These are phyloP conservation scores for Sipunculus nudus DNA, from an alignment of 2,888 invertebrate species.

Conservation along the genomic window DNA sequence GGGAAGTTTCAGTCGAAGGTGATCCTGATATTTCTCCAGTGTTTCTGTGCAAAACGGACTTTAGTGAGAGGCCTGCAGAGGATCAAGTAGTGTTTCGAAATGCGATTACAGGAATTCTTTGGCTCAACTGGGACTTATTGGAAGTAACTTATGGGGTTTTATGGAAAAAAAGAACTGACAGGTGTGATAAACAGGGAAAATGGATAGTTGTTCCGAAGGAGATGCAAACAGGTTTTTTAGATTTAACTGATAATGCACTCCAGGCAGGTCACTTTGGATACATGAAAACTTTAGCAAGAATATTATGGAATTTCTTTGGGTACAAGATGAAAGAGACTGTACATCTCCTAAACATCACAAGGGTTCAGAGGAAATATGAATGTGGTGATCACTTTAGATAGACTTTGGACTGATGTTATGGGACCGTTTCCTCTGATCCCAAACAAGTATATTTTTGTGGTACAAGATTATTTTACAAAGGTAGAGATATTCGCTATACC, in stretches of 20 bases:
- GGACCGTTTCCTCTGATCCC: constrained; percentile 31
- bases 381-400: constrained; percentile 28
- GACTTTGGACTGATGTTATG: constrained; percentile 30
- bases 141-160: constrained; percentile 17
- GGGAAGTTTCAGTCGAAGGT: too few species aligned
- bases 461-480: constrained; percentile 36
- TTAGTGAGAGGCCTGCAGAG: not conserved
- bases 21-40: not conserved
- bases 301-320: constrained; percentile 20
- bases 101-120: constrained; percentile 9
- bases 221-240: constrained; percentile 11
- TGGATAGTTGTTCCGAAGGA: constrained; percentile 24
- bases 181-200: too few species aligned
- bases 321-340: constrained; percentile 20
- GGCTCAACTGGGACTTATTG: constrained; percentile 2
- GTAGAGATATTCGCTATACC: constrained; percentile 27
- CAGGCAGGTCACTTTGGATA: constrained; percentile 28
- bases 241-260: constrained; percentile 17
- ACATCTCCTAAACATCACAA: not conserved
- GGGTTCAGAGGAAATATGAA: constrained; percentile 24
- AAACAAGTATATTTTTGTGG: constrained; percentile 35
- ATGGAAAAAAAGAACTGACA: constrained; percentile 8
- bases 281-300: constrained; percentile 21
- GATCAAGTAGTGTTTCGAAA: not conserved
- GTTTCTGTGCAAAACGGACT: not conserved